Conservation (phyloP, 2,113 vertebrate genomes). For the Callaeas wilsoni region DNA sequence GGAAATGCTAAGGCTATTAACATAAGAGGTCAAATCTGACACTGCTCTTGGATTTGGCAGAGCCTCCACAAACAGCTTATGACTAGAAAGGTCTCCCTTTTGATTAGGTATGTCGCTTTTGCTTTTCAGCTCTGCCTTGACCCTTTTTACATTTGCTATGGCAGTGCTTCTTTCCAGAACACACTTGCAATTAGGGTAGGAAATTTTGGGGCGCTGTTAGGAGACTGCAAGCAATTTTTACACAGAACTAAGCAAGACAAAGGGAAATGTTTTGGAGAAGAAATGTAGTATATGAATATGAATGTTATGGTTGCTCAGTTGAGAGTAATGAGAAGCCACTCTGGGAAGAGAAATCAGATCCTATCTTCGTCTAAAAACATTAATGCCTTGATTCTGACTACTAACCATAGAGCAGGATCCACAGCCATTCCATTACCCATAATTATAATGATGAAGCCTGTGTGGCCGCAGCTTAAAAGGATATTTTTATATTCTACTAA, state of each 20-base stretch:
- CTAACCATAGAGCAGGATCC: background rate
- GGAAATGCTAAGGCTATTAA: background rate
- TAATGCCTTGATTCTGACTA: background rate
- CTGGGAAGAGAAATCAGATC: background rate
- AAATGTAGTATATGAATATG: background rate
- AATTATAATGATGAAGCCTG: background rate
- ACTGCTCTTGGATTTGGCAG: background rate
- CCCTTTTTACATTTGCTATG: background rate
- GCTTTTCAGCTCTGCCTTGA: background rate
- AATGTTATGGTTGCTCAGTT: background rate
- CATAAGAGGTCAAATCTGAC: background rate
- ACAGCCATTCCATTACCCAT: background rate
- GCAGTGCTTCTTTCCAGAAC: background rate
- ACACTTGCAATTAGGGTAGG: background rate
- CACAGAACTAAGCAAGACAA: background rate
- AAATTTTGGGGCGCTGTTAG: background rate
- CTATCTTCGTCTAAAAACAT: constrained; percentile 2
- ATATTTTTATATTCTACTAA: background rate
- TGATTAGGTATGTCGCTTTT: background rate
- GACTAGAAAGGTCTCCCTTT: background rate
- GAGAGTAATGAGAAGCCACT: background rate
- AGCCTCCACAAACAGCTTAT: background rate
- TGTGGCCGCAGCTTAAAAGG: background rate
- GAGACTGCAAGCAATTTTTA: background rate
- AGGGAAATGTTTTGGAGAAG: background rate